Evolutionary conservation across 53 echinoderm and acorn worm species (phyloP), one percentile per base, ranked within the genome.

Genomic region (Crossaster papposus): DNA sequence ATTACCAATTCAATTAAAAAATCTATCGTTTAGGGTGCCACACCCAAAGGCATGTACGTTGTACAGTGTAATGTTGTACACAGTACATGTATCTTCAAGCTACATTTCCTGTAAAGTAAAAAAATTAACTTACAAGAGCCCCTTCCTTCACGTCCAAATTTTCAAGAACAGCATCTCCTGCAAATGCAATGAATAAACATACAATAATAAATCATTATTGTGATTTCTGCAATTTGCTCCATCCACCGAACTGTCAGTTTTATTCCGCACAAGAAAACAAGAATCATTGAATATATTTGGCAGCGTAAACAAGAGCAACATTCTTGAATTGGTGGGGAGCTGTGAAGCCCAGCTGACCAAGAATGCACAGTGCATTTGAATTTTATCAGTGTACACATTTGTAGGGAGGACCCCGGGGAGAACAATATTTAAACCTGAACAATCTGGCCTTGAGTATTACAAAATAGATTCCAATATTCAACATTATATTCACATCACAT

Each of bases 81-180:
- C n/a, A n/a, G n/a, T n/a, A n/a, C n/a, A n/a, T n/a, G n/a, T n/a
- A n/a, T n/a, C 44, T 44, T 1, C 44, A 44, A 9, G 44, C 44
- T 44, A 44, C 44, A 44, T n/a, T n/a, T n/a, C n/a, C n/a, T n/a
- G n/a, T 9, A 44, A 44, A 68, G 6, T 10, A 68, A 6, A 24
- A 26, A 68, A 28, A 26, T 26, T 3, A 68, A 91, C 89, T 95
- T 93, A 97, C 97, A 89, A 97, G 79, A 65, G 97, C 97, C 62
- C 97, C 95, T 90, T 97, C 97, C 90, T 97, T 97, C 38, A 97
- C 90, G 79, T 90, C 91, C 24, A 97, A 91, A 73, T 95, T 94
- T 64, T 95, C 77, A 24, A 97, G 90, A 14, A 97, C 97, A 64
- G 91, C 95, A 95, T 97, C 97, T 82, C 97, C 97, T 97, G 89